These are phyloP conservation scores for Sarcophaga variegata DNA, from an alignment of 2,888 invertebrate genomes.

Conservation along the genomic window DNA sequence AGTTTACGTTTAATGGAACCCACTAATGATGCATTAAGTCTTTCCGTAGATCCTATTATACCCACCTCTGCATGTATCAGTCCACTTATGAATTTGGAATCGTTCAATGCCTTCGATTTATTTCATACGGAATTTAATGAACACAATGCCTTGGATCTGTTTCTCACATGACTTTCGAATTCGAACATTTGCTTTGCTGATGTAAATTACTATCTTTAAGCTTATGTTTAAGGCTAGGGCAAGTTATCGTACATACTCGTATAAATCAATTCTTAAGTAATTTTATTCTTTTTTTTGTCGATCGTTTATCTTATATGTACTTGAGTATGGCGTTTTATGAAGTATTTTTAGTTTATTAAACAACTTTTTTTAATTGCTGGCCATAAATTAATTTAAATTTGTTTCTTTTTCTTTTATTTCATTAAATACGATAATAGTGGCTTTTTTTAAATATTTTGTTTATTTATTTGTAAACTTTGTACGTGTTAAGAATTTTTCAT, in stretches of 20 bases:
- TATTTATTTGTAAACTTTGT: neutral
- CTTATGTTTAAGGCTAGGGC: neutral
- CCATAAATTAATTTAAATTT: constrained; percentile 71
- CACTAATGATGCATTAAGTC: constrained; percentile 78
- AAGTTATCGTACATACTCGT: no score
- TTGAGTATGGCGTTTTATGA: constrained; percentile 39
- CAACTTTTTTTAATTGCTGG: constrained; percentile 30
- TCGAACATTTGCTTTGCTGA: neutral
- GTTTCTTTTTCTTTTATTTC: constrained; percentile 69
- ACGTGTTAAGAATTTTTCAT: constrained; percentile 40
- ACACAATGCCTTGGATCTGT: constrained; percentile 77
- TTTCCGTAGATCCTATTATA: constrained; percentile 77
- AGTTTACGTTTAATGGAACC: constrained; percentile 79
- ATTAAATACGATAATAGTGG: neutral
- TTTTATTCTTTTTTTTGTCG: neutral
- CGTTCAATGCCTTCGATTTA: constrained; percentile 79
- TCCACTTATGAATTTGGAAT: constrained; percentile 77
- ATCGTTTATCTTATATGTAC: neutral
- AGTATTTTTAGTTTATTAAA: constrained; percentile 48
- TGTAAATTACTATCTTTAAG: constrained; percentile 22
- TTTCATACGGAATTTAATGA: constrained; percentile 79
- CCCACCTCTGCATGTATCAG: constrained; percentile 78
- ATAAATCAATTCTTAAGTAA: neutral
- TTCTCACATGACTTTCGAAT: constrained; percentile 78
- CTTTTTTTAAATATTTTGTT: neutral